Evolutionary conservation across 30 jellyfish, hydroid and myxozoan species (phyloP), one percentile per base, ranked within the genome.

Genomic region (Mastigias papua): DNA sequence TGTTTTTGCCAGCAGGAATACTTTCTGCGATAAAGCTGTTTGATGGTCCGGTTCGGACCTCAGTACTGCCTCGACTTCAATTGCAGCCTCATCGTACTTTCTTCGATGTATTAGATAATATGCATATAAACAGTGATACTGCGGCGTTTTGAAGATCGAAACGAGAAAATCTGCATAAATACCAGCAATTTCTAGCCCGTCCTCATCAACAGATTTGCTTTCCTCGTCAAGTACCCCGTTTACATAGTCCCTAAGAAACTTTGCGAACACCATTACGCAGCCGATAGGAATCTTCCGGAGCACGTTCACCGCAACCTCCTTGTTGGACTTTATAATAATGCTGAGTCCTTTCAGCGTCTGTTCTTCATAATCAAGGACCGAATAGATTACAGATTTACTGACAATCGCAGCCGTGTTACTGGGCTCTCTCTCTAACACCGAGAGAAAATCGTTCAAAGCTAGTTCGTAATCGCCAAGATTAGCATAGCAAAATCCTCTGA

Each of bases 401-500:
- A 83, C 63, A 22, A 81, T 54, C 19, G 98, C 98, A 33, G 96
- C 96, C 33, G 87, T 30, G 57, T 67, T 86, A 19, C 57, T 70
- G 1, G 82, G 88, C 31, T 92, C 94, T n/a, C 72, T 73, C 8
- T 85, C 90, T 48, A 92, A 31, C 21, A 89, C 89, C 30, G 87
- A 64, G 20, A 76, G 60, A 48, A 92, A 92, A 68, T 92, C 98
- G 58, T 72, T 72, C 65, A 71, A 20, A 42, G 98, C 98, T 15
- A 54, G 82, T 77, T 84, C 88, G 54, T 64, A 92, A 42, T 92
- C 91, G 50, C 92, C 89, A 21, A 92, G 71, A 68, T 92, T 94
- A 37, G 94, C 88, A 67, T 85, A 86, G 28, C 96, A 92, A 49
- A 85, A 82, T 23, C 91, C 98, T 21, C 98, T 84, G 26, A 92